Percentiles rank a stretch among this genome's conserved stretches.
phyloP scores from a whole-genome alignment of 2,888 invertebrate species.

The Saturnia pavonia region DNA sequence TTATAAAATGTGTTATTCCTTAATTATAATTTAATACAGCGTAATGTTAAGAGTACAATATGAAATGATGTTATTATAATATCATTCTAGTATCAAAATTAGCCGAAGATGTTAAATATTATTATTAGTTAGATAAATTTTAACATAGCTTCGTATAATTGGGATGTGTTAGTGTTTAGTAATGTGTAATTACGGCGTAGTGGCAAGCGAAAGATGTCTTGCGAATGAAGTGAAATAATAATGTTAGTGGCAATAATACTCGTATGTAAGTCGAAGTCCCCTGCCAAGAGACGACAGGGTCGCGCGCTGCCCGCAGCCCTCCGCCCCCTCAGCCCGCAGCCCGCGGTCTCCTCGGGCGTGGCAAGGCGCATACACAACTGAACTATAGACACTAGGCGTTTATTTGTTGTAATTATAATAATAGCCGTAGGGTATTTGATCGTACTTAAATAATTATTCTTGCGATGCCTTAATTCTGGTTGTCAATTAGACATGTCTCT shows the following conservation, averaged over 20 bases:
- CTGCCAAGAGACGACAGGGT: conserved; percentile 62
- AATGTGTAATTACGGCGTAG: conserved; percentile 72
- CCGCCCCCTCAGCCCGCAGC: background rate
- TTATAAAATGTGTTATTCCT: conserved; percentile 73
- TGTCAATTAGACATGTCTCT: conserved; percentile 82
- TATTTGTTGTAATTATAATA: conserved; percentile 82
- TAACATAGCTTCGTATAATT: conserved; percentile 82
- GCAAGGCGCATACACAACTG: conserved; percentile 49
- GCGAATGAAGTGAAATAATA: conserved; percentile 65
- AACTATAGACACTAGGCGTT: conserved; percentile 68
- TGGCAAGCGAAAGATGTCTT: conserved; percentile 70
- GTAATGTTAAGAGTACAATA: conserved; percentile 83
- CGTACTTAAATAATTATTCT: conserved; percentile 83
- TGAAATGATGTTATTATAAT: conserved; percentile 73
- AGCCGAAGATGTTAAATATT: conserved; percentile 82
- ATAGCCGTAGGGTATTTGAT: conserved; percentile 81
- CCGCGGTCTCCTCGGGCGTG: background rate
- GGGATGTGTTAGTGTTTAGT: conserved; percentile 81
- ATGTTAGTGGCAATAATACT: conserved; percentile 80
- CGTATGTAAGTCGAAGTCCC: conserved; percentile 55
- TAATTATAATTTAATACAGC: conserved; percentile 73
- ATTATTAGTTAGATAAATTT: conserved; percentile 81
- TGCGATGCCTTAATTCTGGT: conserved; percentile 84
- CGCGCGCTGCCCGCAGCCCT: conserved; percentile 30
- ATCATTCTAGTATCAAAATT: conserved; percentile 83